A percentile compares a stretch with the other conserved stretches of the same genome.
Evolutionary conservation across 2,888 invertebrate species (phyloP).

Genomic region (Melanargia galathea): DNA sequence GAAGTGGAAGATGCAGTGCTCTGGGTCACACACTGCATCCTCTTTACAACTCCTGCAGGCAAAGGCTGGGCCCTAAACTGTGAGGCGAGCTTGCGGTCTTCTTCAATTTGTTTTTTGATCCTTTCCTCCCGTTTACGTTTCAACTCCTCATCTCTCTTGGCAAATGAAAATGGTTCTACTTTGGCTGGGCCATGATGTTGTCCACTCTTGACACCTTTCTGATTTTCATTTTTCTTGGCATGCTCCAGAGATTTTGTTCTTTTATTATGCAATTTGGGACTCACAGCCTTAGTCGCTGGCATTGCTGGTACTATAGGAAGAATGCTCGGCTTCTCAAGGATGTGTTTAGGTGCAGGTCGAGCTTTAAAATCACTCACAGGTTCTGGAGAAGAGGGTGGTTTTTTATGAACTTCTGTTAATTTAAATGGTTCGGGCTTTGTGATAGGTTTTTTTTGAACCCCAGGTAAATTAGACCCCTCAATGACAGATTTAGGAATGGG

Average conservation of each 20-base stretch:
- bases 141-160: slow-evolving; percentile 82
- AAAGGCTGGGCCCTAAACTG: slow-evolving; percentile 88
- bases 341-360: slow-evolving; percentile 82
- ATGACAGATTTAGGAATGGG: slow-evolving; percentile 84
- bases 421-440: slow-evolving; percentile 85
- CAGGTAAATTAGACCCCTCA: slow-evolving; percentile 74
- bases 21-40: slow-evolving; percentile 56
- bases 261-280: slow-evolving; percentile 67
- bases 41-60: slow-evolving; percentile 78
- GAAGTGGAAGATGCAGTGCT: slow-evolving; percentile 61
- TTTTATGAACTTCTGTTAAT: slow-evolving; percentile 82
- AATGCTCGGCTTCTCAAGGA: slow-evolving; percentile 67
- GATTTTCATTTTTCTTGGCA: slow-evolving; percentile 40
- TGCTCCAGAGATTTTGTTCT: slow-evolving; percentile 53
- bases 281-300: slow-evolving; percentile 58
- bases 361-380: slow-evolving; percentile 79
- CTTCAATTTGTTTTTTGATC: slow-evolving; percentile 82
- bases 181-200: slow-evolving; percentile 60
- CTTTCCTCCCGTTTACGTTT: slow-evolving; percentile 82
- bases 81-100: slow-evolving; percentile 81
- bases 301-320: slow-evolving; percentile 59
- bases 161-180: slow-evolving; percentile 86
- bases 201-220: slow-evolving; percentile 50
- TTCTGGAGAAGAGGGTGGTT: slow-evolving; percentile 50
- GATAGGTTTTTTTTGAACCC: slow-evolving; percentile 76